phyloP scores from a whole-genome alignment of 2,888 invertebrate species.

The Anaspis maculata region DNA sequence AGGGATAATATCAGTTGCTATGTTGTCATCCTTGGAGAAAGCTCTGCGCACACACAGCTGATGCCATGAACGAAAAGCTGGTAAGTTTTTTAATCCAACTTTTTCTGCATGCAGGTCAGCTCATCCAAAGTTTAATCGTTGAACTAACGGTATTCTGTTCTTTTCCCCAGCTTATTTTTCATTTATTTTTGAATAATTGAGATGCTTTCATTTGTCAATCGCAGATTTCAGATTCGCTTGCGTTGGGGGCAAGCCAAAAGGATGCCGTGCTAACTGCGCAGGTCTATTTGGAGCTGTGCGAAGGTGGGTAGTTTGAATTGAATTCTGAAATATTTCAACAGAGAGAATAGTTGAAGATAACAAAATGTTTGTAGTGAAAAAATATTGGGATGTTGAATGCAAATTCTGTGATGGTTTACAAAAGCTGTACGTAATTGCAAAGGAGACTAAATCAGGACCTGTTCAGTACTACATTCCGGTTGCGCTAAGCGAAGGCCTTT shows the following conservation, averaged over 20 bases:
- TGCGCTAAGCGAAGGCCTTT: too few species aligned
- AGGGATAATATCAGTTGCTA: not conserved
- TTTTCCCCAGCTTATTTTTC: too few species aligned
- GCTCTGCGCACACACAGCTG: too few species aligned
- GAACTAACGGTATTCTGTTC: too few species aligned
- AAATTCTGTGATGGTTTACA: constrained; percentile 37
- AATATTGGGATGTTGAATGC: constrained; percentile 44
- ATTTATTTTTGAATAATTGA: too few species aligned
- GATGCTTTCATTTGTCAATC: too few species aligned
- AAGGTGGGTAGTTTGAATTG: too few species aligned
- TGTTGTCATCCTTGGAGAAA: too few species aligned
- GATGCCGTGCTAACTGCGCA: constrained; percentile 43
- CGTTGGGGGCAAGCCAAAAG: constrained; percentile 39
- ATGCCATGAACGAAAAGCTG: constrained; percentile 6
- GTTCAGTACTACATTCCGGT: not conserved
- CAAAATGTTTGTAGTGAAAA: constrained; percentile 32
- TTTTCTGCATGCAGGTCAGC: too few species aligned
- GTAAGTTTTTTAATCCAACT: constrained; percentile 6
- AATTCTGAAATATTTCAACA: too few species aligned
- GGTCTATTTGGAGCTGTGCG: constrained; percentile 48
- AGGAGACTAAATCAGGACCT: constrained; percentile 26
- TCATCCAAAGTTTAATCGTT: too few species aligned
- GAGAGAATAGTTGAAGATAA: too few species aligned
- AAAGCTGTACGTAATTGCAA: constrained; percentile 41
- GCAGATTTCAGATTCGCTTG: constrained; percentile 42